Conservation (phyloP, 2,888 invertebrate species). For the Piscicola geometra region DNA sequence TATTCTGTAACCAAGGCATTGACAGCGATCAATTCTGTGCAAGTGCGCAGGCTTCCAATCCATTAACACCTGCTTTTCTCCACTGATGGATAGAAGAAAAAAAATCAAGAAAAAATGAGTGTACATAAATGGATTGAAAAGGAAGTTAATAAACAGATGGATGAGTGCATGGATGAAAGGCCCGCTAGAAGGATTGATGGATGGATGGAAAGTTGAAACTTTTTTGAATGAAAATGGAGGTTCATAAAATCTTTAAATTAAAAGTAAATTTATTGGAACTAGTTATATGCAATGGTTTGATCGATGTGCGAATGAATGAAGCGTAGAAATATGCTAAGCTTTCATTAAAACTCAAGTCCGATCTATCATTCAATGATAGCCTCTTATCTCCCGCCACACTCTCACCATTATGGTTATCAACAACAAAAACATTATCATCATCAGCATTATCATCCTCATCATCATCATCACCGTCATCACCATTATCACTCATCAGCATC, state of each 20-base stretch:
- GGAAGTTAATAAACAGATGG: no score
- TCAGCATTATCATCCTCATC: no score
- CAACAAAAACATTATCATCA: no score
- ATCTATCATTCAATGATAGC: background rate
- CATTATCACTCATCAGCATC: no score
- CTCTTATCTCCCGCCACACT: background rate
- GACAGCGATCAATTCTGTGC: background rate
- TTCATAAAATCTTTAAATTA: background rate
- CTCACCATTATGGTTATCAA: no score
- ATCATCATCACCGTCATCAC: no score
- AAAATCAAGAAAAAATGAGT: no score
- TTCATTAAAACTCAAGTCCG: background rate
- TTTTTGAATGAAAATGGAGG: background rate
- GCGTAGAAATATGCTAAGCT: background rate
- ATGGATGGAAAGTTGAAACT: background rate
- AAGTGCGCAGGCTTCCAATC: background rate
- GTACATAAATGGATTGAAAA: no score
- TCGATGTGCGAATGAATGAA: background rate
- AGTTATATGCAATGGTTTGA: background rate
- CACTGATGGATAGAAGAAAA: background rate
- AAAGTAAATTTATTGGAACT: background rate
- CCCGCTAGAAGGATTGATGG: no score
- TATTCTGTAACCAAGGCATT: background rate
- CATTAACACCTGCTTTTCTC: background rate
- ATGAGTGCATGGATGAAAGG: no score